Conservation (phyloP, 2,113 vertebrate species). For the Terrapene triunguis region DNA sequence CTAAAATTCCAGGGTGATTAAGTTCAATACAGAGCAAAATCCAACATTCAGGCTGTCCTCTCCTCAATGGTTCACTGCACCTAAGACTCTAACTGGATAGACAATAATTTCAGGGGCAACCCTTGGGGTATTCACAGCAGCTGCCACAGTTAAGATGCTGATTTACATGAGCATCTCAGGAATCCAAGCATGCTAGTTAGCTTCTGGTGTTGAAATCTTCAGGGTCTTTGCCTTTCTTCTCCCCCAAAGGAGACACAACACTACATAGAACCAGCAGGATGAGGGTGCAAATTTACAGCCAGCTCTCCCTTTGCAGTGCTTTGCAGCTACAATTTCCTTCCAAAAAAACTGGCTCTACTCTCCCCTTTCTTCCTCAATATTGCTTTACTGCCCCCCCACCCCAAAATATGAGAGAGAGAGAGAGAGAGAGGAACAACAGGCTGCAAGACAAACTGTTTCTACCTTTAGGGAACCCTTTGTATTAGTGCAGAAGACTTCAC, state of each 20-base stretch:
- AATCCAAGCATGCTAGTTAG: not conserved
- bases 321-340: not conserved
- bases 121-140: not conserved
- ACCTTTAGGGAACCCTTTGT: not conserved
- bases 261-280: not conserved
- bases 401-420: not conserved
- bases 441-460: accelerated
- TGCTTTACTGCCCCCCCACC: not conserved
- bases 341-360: not conserved
- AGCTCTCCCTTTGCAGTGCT: accelerated
- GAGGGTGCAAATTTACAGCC: not conserved
- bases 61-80: not conserved
- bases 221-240: not conserved
- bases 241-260: not conserved
- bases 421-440: not conserved
- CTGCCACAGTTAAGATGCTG: not conserved
- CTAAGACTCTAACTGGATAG: not conserved
- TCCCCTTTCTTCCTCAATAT: not conserved
- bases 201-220: not conserved
- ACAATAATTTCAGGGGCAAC: not conserved
- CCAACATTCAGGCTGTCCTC: not conserved
- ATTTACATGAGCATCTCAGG: not conserved
- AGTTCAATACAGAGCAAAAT: not conserved
- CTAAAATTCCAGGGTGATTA: not conserved
- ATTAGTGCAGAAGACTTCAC: not conserved